Evolutionary conservation across 2,113 vertebrate species (phyloP), one percentile per base, ranked within the genome.

Genomic region (Phrynocephalus versicolor): DNA sequence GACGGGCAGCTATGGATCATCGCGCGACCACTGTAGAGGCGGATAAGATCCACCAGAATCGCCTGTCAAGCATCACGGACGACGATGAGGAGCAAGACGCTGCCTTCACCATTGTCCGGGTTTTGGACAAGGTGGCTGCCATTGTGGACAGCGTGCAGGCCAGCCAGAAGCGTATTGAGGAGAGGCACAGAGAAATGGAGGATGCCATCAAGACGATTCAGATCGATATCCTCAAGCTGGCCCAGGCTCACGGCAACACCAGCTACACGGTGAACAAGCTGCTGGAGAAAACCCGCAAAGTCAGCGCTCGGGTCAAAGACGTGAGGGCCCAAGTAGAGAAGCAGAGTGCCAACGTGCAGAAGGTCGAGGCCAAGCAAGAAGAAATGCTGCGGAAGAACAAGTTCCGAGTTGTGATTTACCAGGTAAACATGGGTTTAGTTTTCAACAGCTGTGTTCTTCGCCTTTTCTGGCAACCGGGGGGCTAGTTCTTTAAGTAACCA

Each of bases 331-430:
- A 98, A 0, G 98, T 99, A 65, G 98, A 99, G 94, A 98, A 97
- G 94, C 98, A 99, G 62, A 97, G 96, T 7, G 45, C 94, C 19
- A 96, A 95, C 0, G 98, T 99, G 57, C 96, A 91, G 94, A 99
- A 98, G 90, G 98, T 99, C 23, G 97, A 99, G 90, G 86, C 95
- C 13, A 98, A 98, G 14, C 99, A 99, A 91, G 96, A 99, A 65
- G 98, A 99, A 93, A 98, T 99, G 95, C 97, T 99, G 89, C 97
- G 95, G 51, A 97, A 98, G 90, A 99, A 99, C 96, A 98, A 97
- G 95, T 99, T 99, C 92, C 95, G 98, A 0, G 99, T 99, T 7
- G 98, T 99, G 37, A 99, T 99, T 94, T 99, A 98, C 81, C 99
- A 99, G 98, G 99, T 99, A 96, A 96, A 87, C 6, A 0, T 23